phyloP scores from a whole-genome alignment of 1,140 invertebrate genomes.

The Whitmania pigra region DNA sequence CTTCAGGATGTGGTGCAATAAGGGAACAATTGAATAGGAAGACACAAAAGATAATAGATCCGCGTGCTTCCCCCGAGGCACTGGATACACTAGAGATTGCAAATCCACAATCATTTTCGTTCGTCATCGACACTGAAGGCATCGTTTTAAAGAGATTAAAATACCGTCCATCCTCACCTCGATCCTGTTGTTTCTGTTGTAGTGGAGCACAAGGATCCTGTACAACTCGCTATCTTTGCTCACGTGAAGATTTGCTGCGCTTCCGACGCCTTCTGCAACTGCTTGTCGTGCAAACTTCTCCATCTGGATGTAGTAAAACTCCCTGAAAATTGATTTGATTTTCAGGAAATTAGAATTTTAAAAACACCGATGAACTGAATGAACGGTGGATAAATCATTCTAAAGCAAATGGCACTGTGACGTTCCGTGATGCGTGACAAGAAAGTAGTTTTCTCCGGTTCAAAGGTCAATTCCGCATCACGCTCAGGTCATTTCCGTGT shows the following conservation, averaged over 20 bases:
- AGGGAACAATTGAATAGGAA: too few relatives aligned
- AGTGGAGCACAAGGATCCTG: slow-evolving; percentile 93
- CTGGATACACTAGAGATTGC: too few relatives aligned
- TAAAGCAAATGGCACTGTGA: too few relatives aligned
- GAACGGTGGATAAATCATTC: not conserved
- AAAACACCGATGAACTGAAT: not conserved
- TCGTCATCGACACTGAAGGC: too few relatives aligned
- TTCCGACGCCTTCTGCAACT: slow-evolving; percentile 85
- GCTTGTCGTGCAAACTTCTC: slow-evolving; percentile 97
- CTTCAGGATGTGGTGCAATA: too few relatives aligned
- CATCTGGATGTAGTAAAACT: slow-evolving; percentile 99
- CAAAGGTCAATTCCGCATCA: too few relatives aligned
- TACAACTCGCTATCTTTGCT: slow-evolving; percentile 89
- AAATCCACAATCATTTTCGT: too few relatives aligned
- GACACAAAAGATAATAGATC: too few relatives aligned
- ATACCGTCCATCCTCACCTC: slow-evolving; percentile 59
- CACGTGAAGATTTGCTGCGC: slow-evolving; percentile 79
- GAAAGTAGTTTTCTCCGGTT: too few relatives aligned
- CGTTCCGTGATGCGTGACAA: too few relatives aligned
- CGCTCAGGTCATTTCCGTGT: slow-evolving; percentile 3
- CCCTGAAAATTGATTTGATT: slow-evolving; percentile 54
- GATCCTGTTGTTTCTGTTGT: slow-evolving; percentile 99
- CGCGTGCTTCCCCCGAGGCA: too few relatives aligned
- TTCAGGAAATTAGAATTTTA: slow-evolving; percentile 15
- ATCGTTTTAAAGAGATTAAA: too few relatives aligned